phyloP scores from a whole-genome alignment of 2,113 vertebrate genomes.

The Condylura cristata region DNA sequence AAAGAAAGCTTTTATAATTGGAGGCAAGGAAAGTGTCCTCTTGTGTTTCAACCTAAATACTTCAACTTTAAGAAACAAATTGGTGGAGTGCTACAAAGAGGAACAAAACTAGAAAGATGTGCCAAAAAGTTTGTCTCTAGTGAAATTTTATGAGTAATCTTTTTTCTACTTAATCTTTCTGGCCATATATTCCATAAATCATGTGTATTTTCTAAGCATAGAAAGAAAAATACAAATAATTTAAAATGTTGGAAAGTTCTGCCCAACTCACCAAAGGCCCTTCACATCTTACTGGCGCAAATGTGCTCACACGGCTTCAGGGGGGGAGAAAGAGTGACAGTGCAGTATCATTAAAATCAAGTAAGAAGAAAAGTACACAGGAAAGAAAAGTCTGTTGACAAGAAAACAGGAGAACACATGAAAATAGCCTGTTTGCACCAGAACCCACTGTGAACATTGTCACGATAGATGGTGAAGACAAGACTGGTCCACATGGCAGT shows the following conservation, averaged over 20 bases:
- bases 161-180: background rate
- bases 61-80: slow-evolving; percentile 4
- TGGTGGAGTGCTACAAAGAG: background rate
- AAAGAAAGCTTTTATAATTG: background rate
- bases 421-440: background rate
- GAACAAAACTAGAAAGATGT: background rate
- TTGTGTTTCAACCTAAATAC: background rate
- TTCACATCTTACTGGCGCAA: background rate
- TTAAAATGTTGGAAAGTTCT: background rate
- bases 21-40: background rate
- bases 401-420: background rate
- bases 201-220: background rate
- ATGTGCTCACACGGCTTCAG: background rate
- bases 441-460: background rate
- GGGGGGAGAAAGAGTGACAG: background rate
- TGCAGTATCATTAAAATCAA: background rate
- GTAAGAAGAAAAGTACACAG: background rate
- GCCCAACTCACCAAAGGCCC: background rate
- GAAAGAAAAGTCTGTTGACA: background rate
- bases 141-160: background rate
- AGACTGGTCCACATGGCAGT: background rate
- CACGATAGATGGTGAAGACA: accelerated
- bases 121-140: background rate
- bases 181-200: background rate
- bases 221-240: background rate